phyloP scores from a whole-genome alignment of 1,140 invertebrate genomes.

The Lethrus apterus region DNA sequence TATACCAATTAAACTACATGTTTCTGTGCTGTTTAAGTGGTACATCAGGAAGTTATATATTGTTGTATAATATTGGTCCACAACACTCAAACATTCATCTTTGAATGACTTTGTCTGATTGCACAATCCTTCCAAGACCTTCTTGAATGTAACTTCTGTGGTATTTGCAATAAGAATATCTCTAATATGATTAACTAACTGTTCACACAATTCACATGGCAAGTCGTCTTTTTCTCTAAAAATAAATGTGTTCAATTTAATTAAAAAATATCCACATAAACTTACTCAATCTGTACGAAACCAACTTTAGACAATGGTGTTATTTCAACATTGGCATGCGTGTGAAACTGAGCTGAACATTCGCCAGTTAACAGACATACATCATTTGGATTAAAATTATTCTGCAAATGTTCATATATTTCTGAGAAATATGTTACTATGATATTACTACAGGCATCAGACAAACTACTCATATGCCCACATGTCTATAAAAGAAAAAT shows the following conservation, averaged over 20 bases:
- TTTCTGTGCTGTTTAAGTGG: slow-evolving; percentile 56
- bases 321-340: slow-evolving; percentile 55
- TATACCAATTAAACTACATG: slow-evolving; percentile 65
- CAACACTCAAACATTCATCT: slow-evolving; percentile 58
- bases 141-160: slow-evolving; percentile 72
- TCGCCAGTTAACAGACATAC: slow-evolving; percentile 69
- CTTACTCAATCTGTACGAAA: slow-evolving; percentile 42
- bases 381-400: slow-evolving; percentile 55
- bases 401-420: slow-evolving; percentile 54
- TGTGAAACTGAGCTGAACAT: slow-evolving; percentile 57
- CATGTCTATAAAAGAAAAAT: slow-evolving; percentile 49
- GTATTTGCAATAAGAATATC: slow-evolving; percentile 80
- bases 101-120: slow-evolving; percentile 66
- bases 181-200: slow-evolving; percentile 68
- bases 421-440: slow-evolving; percentile 63
- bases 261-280: slow-evolving; percentile 6
- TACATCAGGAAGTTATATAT: slow-evolving; percentile 66
- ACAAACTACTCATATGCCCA: slow-evolving; percentile 58
- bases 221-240: slow-evolving; percentile 51
- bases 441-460: slow-evolving; percentile 68
- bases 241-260: background rate
- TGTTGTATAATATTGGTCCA: slow-evolving; percentile 66
- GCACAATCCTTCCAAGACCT: slow-evolving; percentile 69
- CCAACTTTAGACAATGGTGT: slow-evolving; percentile 49
- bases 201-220: slow-evolving; percentile 77